Evolutionary conservation across 1,140 invertebrate genomes (phyloP).

Genomic region (Bombus pyrosoma): DNA sequence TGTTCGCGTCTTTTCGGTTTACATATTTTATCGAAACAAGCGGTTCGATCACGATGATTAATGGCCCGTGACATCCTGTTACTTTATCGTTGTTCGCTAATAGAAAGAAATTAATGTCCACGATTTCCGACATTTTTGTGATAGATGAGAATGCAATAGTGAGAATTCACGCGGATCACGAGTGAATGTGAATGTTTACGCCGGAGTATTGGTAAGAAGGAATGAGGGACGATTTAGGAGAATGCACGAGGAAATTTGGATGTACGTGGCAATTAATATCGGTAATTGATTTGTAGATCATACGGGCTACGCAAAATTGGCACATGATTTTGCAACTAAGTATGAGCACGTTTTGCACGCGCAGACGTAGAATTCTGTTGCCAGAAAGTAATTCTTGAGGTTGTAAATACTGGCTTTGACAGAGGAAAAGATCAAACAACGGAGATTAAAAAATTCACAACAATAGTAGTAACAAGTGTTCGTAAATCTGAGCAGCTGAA

Average conservation of each 20-base stretch:
- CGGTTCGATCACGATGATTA: conserved; percentile 43
- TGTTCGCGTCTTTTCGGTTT: conserved; percentile 43
- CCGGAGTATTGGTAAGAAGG: neutral
- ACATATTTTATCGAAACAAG: conserved; percentile 48
- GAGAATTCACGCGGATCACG: neutral
- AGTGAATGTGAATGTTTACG: neutral
- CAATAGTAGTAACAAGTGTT: neutral
- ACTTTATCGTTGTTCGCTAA: neutral
- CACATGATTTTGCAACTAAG: too few relatives aligned
- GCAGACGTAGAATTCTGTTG: neutral
- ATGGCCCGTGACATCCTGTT: neutral
- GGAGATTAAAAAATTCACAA: neutral
- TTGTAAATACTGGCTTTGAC: neutral
- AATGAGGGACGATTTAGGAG: neutral
- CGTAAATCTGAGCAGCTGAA: too few relatives aligned
- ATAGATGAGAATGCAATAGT: neutral
- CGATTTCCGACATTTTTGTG: neutral
- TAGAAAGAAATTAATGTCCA: conserved; percentile 13
- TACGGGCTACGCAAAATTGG: neutral
- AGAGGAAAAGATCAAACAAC: neutral
- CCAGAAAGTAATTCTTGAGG: neutral
- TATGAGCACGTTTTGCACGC: neutral
- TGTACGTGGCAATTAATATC: neutral
- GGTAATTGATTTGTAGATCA: neutral
- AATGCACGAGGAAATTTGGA: neutral